A percentile compares a stretch with the other conserved stretches of the same genome.
phyloP scores from a whole-genome alignment of 2,113 vertebrate genomes.

The Clarias macrocephalus region DNA sequence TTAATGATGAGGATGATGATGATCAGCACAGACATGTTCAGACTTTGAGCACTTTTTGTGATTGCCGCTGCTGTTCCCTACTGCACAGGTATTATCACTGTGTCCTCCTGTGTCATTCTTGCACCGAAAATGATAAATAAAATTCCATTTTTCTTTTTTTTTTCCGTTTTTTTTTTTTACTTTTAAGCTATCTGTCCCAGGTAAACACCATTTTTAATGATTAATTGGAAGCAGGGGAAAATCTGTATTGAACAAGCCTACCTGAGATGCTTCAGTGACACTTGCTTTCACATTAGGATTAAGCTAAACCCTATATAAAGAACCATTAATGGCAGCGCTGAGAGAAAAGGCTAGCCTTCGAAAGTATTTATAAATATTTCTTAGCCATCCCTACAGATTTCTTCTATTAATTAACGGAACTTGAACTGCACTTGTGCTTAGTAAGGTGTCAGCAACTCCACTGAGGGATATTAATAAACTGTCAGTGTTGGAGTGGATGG shows the following conservation, averaged over 20 bases:
- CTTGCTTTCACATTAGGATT: background rate
- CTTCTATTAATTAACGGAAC: conserved; percentile 62
- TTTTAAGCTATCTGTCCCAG: background rate
- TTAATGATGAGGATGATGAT: background rate
- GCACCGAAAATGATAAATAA: background rate
- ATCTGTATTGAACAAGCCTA: background rate
- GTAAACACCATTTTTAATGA: background rate
- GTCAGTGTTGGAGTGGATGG: conserved; percentile 37
- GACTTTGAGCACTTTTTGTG: background rate
- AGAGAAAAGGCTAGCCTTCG: conserved; percentile 12
- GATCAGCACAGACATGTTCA: background rate
- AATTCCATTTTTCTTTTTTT: too few species aligned
- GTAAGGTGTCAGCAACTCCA: conserved; percentile 32
- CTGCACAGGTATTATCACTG: background rate
- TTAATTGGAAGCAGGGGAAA: background rate
- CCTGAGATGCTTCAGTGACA: background rate
- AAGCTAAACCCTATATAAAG: conserved; percentile 10
- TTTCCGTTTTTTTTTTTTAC: too few species aligned
- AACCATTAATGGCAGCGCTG: background rate
- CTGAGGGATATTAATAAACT: conserved; percentile 61
- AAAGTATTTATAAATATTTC: conserved; percentile 52
- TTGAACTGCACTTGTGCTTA: conserved; percentile 59
- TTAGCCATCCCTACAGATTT: conserved; percentile 43
- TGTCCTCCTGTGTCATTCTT: background rate
- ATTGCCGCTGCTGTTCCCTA: background rate